Conservation (phyloP, 2,888 invertebrate genomes). For the Epinotia brunnichana region DNA sequence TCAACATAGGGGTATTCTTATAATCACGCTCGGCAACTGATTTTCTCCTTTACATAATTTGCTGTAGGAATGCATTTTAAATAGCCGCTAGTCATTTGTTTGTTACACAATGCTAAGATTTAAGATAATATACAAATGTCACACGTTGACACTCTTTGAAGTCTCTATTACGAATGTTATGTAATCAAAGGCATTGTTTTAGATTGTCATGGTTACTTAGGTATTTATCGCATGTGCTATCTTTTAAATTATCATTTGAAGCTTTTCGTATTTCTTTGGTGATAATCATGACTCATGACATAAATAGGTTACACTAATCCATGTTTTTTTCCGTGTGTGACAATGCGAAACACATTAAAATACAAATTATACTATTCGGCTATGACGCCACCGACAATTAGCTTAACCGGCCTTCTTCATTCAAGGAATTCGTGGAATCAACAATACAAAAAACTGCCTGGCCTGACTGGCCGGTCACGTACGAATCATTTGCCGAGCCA, state of each 20-base stretch:
- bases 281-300: not conserved
- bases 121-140: conserved; percentile 36
- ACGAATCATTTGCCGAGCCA: too few relatives aligned
- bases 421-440: too few relatives aligned
- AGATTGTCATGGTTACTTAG: not conserved
- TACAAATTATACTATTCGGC: too few relatives aligned
- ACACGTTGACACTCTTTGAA: conserved; percentile 28
- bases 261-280: not conserved
- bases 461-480: too few relatives aligned
- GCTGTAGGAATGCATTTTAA: conserved; percentile 6
- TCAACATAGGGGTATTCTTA: not conserved
- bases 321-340: too few relatives aligned
- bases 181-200: conserved; percentile 22
- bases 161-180: conserved; percentile 24
- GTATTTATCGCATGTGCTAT: not conserved
- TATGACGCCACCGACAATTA: too few relatives aligned
- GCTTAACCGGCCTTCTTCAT: too few relatives aligned
- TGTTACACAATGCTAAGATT: conserved; percentile 31
- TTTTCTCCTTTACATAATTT: conserved; percentile 25
- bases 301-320: too few relatives aligned
- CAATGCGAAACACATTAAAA: too few relatives aligned
- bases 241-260: not conserved
- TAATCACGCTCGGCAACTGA: not conserved
- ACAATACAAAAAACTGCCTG: too few relatives aligned
- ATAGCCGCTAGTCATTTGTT: conserved; percentile 14